Percentiles rank a stretch among this genome's conserved stretches.
phyloP scores from a whole-genome alignment of 2,888 invertebrate species.

The Metallyticus violacea region DNA sequence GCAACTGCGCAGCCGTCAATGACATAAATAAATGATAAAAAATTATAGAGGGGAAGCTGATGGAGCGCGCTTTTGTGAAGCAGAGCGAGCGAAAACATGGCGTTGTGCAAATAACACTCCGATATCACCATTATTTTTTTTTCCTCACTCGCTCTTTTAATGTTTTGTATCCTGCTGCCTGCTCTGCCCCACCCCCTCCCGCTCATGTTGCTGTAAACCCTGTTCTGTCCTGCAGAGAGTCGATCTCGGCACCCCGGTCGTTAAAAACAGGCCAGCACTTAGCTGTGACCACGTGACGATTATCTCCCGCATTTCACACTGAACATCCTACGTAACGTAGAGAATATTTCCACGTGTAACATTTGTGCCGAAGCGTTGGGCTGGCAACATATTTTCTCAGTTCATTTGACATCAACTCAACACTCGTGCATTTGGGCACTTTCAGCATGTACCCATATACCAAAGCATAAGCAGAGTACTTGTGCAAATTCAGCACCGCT shows the following conservation, averaged over 20 bases:
- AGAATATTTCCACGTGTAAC: neutral
- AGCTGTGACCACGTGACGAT: neutral
- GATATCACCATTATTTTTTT: neutral
- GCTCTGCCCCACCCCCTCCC: neutral
- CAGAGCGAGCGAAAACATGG: neutral
- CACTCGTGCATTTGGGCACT: neutral
- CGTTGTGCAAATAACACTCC: neutral
- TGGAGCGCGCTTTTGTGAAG: neutral
- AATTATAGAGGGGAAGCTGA: neutral
- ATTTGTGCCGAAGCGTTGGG: neutral
- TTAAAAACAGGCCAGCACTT: neutral
- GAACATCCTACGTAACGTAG: neutral
- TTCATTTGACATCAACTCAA: neutral
- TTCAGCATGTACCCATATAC: neutral
- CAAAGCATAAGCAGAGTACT: too few relatives aligned
- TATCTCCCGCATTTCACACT: neutral
- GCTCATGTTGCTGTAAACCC: neutral
- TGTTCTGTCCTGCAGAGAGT: neutral
- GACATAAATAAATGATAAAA: neutral
- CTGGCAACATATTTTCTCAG: neutral
- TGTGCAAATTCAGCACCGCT: too few relatives aligned
- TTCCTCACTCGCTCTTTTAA: neutral
- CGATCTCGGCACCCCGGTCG: neutral
- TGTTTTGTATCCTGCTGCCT: neutral
- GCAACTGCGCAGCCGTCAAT: neutral